A percentile compares a stretch with the other conserved stretches of the same genome.
These are phyloP conservation scores for Catocala fraxini DNA, from an alignment of 2,888 invertebrate genomes.

Conservation along the genomic window DNA sequence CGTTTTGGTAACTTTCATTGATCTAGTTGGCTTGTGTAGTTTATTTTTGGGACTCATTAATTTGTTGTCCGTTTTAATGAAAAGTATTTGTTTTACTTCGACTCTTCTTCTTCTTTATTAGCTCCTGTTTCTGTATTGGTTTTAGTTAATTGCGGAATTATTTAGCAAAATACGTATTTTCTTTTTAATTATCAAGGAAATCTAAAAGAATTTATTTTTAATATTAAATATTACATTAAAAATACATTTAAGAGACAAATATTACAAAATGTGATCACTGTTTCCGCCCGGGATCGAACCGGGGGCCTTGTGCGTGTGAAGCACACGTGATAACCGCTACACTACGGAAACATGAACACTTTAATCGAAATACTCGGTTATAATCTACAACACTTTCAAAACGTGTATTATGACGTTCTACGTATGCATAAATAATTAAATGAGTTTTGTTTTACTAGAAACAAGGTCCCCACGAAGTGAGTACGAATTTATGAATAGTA, in stretches of 20 bases:
- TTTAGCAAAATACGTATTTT: no score
- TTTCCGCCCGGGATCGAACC: constrained; percentile 91
- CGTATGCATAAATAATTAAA: no score
- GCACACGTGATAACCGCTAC: constrained; percentile 94
- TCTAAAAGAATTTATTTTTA: no score
- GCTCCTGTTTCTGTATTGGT: background rate
- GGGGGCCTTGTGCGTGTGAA: constrained; percentile 93
- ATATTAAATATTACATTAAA: no score
- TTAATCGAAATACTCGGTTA: background rate
- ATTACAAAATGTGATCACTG: constrained; percentile 53
- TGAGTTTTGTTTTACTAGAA: no score
- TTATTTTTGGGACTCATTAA: constrained; percentile 31
- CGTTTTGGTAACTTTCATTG: constrained; percentile 48
- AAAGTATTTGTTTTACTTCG: constrained; percentile 12
- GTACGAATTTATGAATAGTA: no score
- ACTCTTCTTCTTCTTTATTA: constrained; percentile 13
- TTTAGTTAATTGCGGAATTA: background rate
- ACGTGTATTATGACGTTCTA: no score
- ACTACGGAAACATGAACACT: constrained; percentile 88
- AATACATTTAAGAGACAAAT: no score
- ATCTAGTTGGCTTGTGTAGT: constrained; percentile 31
- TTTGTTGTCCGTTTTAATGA: constrained; percentile 26
- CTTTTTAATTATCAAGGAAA: no score
- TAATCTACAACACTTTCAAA: no score
- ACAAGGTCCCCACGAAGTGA: no score